Percentiles rank a stretch among this genome's conserved stretches.
Conservation (phyloP, 2,797 vertebrate species). For the Ptychadena robeensis region DNA sequence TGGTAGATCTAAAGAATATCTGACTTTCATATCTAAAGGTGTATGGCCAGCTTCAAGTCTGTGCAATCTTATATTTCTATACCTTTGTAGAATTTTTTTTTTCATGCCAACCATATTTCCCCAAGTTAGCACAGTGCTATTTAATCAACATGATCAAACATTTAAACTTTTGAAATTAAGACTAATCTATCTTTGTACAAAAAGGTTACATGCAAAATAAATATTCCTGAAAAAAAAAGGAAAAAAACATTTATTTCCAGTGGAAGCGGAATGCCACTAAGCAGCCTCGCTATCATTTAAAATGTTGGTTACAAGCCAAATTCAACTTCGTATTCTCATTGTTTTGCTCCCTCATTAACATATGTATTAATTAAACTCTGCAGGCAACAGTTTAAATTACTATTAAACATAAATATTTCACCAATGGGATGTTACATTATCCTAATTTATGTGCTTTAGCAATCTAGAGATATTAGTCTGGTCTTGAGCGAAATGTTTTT, state of each 20-base stretch:
- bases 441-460: slow-evolving; percentile 59
- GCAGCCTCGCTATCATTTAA: slow-evolving; percentile 10
- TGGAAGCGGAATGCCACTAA: background rate
- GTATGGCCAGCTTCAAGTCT: too few relatives aligned
- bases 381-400: slow-evolving; percentile 63
- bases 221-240: slow-evolving; percentile 7
- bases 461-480: slow-evolving; percentile 57
- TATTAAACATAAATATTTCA: slow-evolving; percentile 62
- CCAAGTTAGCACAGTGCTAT: background rate
- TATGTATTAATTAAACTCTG: slow-evolving; percentile 62
- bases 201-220: slow-evolving; percentile 44
- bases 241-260: slow-evolving; percentile 25
- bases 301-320: slow-evolving; percentile 49
- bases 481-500: slow-evolving; percentile 55
- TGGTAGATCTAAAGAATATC: too few relatives aligned
- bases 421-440: slow-evolving; percentile 58
- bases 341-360: slow-evolving; percentile 75
- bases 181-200: slow-evolving; percentile 12
- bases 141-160: slow-evolving; percentile 22
- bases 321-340: slow-evolving; percentile 67
- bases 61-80: background rate
- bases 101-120: background rate
- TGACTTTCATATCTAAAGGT: too few relatives aligned
- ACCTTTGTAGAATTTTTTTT: background rate
- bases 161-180: background rate